These are phyloP conservation scores for Mactromeris polynyma DNA, from an alignment of 2,888 invertebrate species.

Conservation along the genomic window DNA sequence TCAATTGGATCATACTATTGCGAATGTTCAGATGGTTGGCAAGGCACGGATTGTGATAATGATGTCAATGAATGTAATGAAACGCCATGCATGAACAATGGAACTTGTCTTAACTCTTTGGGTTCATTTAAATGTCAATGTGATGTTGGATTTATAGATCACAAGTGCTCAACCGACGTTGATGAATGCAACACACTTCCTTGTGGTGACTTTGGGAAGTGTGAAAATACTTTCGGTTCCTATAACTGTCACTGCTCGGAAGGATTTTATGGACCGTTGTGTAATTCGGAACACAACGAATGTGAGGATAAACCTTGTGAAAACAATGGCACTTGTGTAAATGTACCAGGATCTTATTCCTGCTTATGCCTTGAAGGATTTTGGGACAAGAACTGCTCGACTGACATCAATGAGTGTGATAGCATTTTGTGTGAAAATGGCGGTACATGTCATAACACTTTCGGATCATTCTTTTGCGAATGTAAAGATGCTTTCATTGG, in stretches of 20 bases:
- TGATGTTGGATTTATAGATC: conserved; percentile 60
- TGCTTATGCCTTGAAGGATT: conserved; percentile 10
- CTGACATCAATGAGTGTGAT: conserved; percentile 47
- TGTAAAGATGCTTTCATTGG: conserved; percentile 47
- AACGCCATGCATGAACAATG: conserved; percentile 41
- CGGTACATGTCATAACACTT: conserved; percentile 26
- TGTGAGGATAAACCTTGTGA: conserved; percentile 28
- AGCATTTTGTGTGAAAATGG: conserved; percentile 56
- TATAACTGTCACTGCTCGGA: conserved; percentile 38
- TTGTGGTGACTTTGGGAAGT: conserved; percentile 43
- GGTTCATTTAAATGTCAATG: conserved; percentile 65
- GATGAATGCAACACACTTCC: conserved; percentile 67
- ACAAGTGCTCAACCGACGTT: conserved; percentile 63
- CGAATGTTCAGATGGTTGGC: conserved; percentile 29
- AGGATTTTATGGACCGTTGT: conserved; percentile 38
- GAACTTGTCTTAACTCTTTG: conserved; percentile 41
- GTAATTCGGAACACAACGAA: conserved; percentile 42
- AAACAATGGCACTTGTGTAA: conserved; percentile 34
- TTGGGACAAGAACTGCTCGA: conserved; percentile 6
- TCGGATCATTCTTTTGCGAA: conserved; percentile 40
- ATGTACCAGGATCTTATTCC: conserved; percentile 47
- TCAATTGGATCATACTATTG: conserved; percentile 33
- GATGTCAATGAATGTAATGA: conserved; percentile 40
- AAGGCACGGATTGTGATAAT: conserved; percentile 30
- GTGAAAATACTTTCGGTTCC: conserved; percentile 36